phyloP scores from a whole-genome alignment of 2,113 vertebrate species.

The Antidorcas marsupialis region DNA sequence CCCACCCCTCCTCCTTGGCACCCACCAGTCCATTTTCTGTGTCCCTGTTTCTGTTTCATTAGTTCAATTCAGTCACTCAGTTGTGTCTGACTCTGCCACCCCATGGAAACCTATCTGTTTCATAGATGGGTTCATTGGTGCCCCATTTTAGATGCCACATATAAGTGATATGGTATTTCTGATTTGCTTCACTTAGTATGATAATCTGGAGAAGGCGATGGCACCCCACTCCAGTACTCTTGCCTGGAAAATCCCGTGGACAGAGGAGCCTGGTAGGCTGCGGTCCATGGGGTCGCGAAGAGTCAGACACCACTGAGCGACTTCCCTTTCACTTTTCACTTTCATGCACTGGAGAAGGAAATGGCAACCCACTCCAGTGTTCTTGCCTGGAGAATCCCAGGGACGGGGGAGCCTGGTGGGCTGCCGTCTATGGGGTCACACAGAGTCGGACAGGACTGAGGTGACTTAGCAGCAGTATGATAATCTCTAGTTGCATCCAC shows the following conservation, averaged over 20 bases:
- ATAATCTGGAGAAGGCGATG: neutral
- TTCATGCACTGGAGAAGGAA: too few relatives aligned
- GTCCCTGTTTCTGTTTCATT: neutral
- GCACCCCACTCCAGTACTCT: too few relatives aligned
- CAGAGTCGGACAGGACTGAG: too few relatives aligned
- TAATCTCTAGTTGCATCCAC: neutral
- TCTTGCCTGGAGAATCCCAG: too few relatives aligned
- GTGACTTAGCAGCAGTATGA: neutral
- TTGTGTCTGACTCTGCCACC: neutral
- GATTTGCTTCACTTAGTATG: neutral
- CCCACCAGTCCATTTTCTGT: neutral
- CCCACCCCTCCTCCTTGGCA: neutral
- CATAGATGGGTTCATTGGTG: neutral
- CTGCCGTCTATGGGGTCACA: too few relatives aligned
- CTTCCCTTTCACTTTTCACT: too few relatives aligned
- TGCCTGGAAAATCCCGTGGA: too few relatives aligned
- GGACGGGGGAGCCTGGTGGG: too few relatives aligned
- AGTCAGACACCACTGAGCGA: too few relatives aligned
- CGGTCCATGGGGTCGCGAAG: too few relatives aligned
- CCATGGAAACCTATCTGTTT: neutral
- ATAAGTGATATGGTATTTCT: neutral
- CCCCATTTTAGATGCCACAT: neutral
- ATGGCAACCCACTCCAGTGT: too few relatives aligned
- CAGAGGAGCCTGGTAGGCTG: too few relatives aligned
- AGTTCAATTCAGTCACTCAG: neutral